A percentile compares a stretch with the other conserved stretches of the same genome.
These are phyloP conservation scores for Eurois occulta DNA, from an alignment of 2,888 invertebrate species.

Conservation along the genomic window DNA sequence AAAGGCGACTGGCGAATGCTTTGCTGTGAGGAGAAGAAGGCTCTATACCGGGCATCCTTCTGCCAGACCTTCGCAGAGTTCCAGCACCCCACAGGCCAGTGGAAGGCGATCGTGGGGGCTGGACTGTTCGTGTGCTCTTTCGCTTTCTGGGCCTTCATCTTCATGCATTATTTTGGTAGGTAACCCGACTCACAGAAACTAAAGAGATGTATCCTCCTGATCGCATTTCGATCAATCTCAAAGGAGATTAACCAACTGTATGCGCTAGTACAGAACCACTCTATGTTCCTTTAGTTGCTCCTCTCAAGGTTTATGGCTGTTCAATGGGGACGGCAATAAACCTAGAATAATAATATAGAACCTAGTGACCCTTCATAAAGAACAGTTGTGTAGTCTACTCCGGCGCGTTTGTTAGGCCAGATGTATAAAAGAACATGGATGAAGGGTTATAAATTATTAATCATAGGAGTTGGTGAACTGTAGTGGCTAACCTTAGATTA, in stretches of 20 bases:
- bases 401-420: no score
- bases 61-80: constrained; percentile 98
- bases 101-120: constrained; percentile 94
- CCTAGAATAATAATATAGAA: not conserved
- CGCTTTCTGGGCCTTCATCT: constrained; percentile 90
- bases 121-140: constrained; percentile 82
- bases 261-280: not conserved
- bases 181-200: not conserved
- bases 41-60: constrained; percentile 97
- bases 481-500: no score
- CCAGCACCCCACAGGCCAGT: constrained; percentile 94
- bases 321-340: no score
- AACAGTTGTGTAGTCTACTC: not conserved
- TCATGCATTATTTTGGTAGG: constrained; percentile 91
- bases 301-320: not conserved
- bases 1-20: constrained; percentile 98
- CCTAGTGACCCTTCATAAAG: not conserved
- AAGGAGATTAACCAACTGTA: not conserved
- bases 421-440: not conserved
- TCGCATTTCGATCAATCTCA: not conserved
- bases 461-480: not conserved
- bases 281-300: not conserved
- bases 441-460: not conserved
- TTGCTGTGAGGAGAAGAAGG: constrained; percentile 97
- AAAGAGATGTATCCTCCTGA: not conserved